These are phyloP conservation scores for Actinia tenebrosa DNA, from an alignment of 64 coral and sea anemone genomes.

Conservation along the genomic window DNA sequence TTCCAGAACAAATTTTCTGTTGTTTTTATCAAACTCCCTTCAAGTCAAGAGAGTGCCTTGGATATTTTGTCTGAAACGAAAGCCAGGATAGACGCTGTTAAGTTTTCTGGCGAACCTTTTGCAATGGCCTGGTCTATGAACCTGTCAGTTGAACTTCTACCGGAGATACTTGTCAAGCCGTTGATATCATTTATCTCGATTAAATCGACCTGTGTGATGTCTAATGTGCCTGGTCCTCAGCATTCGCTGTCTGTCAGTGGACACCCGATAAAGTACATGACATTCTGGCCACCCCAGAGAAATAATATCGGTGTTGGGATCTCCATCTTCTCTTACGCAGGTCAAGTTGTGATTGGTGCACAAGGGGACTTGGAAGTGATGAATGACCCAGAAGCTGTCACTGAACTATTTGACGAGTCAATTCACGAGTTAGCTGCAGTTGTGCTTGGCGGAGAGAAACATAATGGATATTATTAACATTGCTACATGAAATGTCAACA, in stretches of 20 bases:
- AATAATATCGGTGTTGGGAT: slow-evolving; percentile 69
- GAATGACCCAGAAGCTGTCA: slow-evolving; percentile 58
- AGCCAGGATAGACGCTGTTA: slow-evolving; percentile 61
- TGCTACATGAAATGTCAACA: no score
- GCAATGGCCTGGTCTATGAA: slow-evolving; percentile 46
- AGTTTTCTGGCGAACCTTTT: slow-evolving; percentile 74
- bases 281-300: slow-evolving; percentile 86
- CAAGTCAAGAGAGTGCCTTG: slow-evolving; percentile 34
- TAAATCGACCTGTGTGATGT: slow-evolving; percentile 77
- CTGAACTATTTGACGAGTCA: slow-evolving; percentile 62
- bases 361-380: slow-evolving; percentile 60
- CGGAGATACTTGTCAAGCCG: slow-evolving; percentile 53
- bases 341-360: slow-evolving; percentile 66
- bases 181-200: slow-evolving; percentile 20
- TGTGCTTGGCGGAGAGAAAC: slow-evolving; percentile 10
- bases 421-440: slow-evolving; percentile 42
- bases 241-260: slow-evolving; percentile 31
- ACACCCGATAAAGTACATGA: slow-evolving; percentile 32
- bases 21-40: slow-evolving; percentile 64
- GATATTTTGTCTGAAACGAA: slow-evolving; percentile 68
- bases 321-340: slow-evolving; percentile 73
- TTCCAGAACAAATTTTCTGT: slow-evolving; percentile 88
- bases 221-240: slow-evolving; percentile 92
- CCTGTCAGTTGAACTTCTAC: slow-evolving; percentile 53
- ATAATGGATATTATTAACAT: not conserved